phyloP scores from a whole-genome alignment of 2,113 vertebrate genomes.

The Addax nasomaculatus region DNA sequence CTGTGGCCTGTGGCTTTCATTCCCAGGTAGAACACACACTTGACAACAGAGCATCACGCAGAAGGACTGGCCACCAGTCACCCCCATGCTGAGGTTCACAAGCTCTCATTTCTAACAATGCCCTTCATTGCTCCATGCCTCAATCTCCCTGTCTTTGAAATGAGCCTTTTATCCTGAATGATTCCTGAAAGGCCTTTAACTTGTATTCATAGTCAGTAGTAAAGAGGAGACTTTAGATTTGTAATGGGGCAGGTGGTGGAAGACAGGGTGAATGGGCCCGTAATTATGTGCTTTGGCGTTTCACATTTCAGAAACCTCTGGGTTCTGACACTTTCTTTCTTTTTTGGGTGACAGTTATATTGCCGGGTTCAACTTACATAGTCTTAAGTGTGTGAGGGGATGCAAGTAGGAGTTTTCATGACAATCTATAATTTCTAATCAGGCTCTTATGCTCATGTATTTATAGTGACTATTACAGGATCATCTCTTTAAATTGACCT shows the following conservation, averaged over 20 bases:
- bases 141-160: background rate
- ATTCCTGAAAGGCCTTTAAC: background rate
- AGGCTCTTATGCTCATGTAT: background rate
- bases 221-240: background rate
- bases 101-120: background rate
- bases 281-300: background rate
- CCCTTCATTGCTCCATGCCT: background rate
- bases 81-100: background rate
- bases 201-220: background rate
- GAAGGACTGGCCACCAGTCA: no score
- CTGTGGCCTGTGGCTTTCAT: background rate
- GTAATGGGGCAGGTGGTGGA: no score
- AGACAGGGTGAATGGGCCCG: rapidly evolving
- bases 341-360: background rate
- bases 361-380: background rate
- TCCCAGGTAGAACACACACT: rapidly evolving
- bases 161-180: background rate
- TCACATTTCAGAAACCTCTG: background rate
- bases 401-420: background rate
- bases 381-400: background rate
- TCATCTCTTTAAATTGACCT: background rate
- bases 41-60: background rate
- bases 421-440: background rate
- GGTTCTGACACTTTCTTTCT: background rate
- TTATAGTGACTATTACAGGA: background rate